Percentiles rank a stretch among this genome's conserved stretches.
These are phyloP conservation scores for Malurus leucopterus DNA, from an alignment of 2,797 vertebrate species.

Conservation along the genomic window DNA sequence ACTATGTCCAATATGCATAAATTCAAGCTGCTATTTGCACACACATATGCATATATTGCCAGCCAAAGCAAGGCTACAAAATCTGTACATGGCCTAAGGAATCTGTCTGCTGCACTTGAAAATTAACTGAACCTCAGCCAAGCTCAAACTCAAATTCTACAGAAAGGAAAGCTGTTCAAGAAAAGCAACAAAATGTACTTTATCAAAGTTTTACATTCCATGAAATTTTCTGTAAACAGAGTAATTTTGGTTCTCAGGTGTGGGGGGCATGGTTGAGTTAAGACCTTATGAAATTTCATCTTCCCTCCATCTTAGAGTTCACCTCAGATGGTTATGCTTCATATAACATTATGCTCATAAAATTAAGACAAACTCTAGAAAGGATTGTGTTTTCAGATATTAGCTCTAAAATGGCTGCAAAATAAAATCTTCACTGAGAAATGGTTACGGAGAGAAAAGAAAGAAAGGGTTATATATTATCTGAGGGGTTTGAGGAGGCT, in stretches of 20 bases:
- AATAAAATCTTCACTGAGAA: neutral
- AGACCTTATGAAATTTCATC: neutral
- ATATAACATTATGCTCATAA: neutral
- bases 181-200: neutral
- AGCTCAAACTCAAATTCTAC: neutral
- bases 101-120: neutral
- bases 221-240: neutral
- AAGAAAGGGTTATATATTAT: neutral
- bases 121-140: neutral
- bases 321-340: neutral
- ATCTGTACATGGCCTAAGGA: neutral
- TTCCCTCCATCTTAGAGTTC: neutral
- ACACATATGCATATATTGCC: too few relatives aligned
- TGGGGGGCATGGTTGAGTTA: neutral
- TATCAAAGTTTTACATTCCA: neutral
- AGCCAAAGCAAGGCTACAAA: neutral
- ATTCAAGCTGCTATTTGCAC: neutral
- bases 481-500: neutral
- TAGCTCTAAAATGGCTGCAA: neutral
- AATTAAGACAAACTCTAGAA: neutral
- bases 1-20: neutral
- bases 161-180: neutral
- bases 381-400: neutral
- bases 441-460: neutral
- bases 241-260: neutral